Conservation (phyloP, 2,888 invertebrate genomes). For the Pollenia labialis region DNA sequence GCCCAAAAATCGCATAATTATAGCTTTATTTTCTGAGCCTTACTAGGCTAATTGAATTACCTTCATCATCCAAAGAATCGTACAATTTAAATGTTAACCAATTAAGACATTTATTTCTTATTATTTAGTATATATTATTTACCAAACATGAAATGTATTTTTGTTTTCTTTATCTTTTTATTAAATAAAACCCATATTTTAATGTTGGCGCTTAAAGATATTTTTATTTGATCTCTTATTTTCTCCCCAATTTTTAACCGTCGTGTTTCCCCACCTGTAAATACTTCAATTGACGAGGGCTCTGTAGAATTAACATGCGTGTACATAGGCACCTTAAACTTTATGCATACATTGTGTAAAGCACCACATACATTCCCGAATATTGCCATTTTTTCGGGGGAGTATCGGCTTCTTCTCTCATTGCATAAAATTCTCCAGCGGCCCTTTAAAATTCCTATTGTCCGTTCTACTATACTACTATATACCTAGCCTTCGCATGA, state of each 20-base stretch:
- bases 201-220: constrained; percentile 28
- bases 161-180: constrained; percentile 1
- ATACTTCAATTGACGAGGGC: too few species aligned
- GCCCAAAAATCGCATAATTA: background rate
- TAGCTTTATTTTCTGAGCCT: background rate
- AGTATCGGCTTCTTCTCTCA: constrained; percentile 48
- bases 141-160: constrained; percentile 35
- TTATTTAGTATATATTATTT: constrained; percentile 15
- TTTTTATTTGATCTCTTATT: constrained; percentile 49
- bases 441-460: constrained; percentile 44
- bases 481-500: constrained; percentile 41
- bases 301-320: constrained; percentile 11
- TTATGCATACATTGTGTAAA: constrained; percentile 44
- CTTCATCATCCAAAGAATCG: constrained; percentile 4
- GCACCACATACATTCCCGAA: constrained; percentile 45
- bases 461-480: constrained; percentile 38
- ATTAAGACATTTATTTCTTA: too few species aligned
- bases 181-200: constrained; percentile 31
- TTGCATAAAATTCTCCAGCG: constrained; percentile 48
- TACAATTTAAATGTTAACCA: constrained; percentile 9
- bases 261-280: constrained; percentile 25
- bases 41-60: background rate
- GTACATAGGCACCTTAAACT: constrained; percentile 16
- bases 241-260: constrained; percentile 28
- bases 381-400: constrained; percentile 53